Percentiles rank a stretch among this genome's conserved stretches.
These are phyloP conservation scores for Diplodus sargus DNA, from an alignment of 2,797 vertebrate species.

Conservation along the genomic window DNA sequence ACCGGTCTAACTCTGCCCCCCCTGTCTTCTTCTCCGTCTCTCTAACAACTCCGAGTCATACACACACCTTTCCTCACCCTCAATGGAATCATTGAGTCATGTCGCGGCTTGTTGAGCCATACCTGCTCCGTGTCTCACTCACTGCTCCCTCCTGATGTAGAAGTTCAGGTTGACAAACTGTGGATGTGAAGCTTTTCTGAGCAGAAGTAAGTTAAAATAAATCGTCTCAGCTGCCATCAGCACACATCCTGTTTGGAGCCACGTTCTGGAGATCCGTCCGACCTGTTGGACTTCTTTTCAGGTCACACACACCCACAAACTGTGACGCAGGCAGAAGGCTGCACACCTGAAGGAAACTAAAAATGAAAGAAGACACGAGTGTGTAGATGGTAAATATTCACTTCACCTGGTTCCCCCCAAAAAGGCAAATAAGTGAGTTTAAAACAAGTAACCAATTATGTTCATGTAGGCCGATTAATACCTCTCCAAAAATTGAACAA, in stretches of 20 bases:
- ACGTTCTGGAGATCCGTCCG: not conserved
- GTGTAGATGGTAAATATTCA: too few species aligned
- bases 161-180: too few species aligned
- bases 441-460: too few species aligned
- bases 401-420: too few species aligned
- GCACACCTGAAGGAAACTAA: not conserved
- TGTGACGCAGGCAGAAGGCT: not conserved
- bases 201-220: not conserved
- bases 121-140: not conserved
- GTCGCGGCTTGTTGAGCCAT: conserved; percentile 57
- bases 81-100: conserved; percentile 49
- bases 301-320: not conserved
- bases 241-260: not conserved
- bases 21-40: not conserved
- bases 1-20: not conserved
- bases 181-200: rapidly evolving
- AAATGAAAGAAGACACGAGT: too few species aligned
- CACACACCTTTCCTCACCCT: conserved; percentile 1
- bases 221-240: not conserved
- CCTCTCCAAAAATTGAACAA: too few species aligned
- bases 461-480: too few species aligned
- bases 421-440: too few species aligned
- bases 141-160: not conserved
- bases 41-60: not conserved
- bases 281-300: conserved; percentile 68